Percentiles rank a stretch among this genome's conserved stretches.
Conservation (phyloP, 2,113 vertebrate genomes). For the Desmodus rotundus region DNA sequence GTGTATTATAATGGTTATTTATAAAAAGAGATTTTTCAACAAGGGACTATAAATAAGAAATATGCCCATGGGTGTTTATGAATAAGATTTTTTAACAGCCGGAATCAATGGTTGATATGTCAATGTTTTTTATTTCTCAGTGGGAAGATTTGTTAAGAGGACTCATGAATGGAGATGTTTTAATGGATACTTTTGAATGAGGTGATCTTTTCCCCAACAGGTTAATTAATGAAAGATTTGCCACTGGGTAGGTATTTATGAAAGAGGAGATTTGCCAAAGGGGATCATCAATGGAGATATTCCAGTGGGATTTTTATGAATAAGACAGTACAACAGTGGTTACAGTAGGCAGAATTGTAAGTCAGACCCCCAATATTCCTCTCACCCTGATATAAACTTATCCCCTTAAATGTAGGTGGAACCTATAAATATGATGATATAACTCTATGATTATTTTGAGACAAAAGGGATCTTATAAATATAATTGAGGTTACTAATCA, state of each 20-base stretch:
- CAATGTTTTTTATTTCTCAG: constrained; percentile 6
- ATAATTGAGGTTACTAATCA: neutral
- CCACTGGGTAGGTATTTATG: neutral
- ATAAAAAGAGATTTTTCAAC: neutral
- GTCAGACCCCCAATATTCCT: neutral
- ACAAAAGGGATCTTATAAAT: neutral
- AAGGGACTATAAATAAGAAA: neutral
- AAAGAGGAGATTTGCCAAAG: neutral
- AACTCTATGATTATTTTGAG: neutral
- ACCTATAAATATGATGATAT: neutral
- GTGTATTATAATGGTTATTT: neutral
- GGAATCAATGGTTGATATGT: neutral
- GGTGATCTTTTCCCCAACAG: neutral
- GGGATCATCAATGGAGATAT: neutral
- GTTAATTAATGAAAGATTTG: neutral
- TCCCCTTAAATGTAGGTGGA: neutral
- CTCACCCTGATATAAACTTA: neutral
- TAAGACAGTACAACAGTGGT: neutral
- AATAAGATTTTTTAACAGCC: neutral
- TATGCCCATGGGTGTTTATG: neutral
- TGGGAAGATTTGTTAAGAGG: neutral
- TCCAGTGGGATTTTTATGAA: neutral
- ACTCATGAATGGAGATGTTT: neutral
- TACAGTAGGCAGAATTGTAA: neutral
- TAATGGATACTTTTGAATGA: neutral